Conservation (phyloP, 2,888 invertebrate genomes). For the Nezara viridula region DNA sequence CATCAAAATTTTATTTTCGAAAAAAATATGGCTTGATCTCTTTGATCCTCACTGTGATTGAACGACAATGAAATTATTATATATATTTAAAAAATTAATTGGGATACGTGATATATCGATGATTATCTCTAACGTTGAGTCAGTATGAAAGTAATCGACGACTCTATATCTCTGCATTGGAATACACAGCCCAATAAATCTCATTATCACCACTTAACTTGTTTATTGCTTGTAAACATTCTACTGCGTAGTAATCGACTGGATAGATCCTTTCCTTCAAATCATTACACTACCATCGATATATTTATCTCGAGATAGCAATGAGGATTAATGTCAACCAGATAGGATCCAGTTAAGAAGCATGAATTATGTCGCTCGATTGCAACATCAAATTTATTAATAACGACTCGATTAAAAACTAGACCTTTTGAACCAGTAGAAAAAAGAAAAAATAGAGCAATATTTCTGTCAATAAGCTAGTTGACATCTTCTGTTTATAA, state of each 20-base stretch:
- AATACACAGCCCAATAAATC: not conserved
- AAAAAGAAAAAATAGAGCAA: no score
- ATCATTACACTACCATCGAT: not conserved
- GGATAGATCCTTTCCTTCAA: not conserved
- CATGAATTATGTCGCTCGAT: not conserved
- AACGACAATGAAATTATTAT: no score
- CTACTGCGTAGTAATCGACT: not conserved
- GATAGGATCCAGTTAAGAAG: not conserved
- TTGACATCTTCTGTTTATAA: no score
- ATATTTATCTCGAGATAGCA: slow-evolving; percentile 3
- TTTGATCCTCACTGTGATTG: no score
- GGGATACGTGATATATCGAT: not conserved
- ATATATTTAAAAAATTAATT: no score
- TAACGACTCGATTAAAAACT: not conserved
- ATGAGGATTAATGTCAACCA: not conserved
- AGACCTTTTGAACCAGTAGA: not conserved
- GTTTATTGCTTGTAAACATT: slow-evolving; percentile 8
- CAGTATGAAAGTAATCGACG: not conserved
- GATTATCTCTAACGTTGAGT: not conserved
- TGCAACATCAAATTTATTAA: not conserved
- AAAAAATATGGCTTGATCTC: no score
- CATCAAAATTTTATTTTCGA: no score
- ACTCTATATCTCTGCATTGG: not conserved
- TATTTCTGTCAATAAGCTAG: no score
- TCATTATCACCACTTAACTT: slow-evolving; percentile 2